phyloP scores from a whole-genome alignment of 2,113 vertebrate species.

The Himantopus leucocephalus region DNA sequence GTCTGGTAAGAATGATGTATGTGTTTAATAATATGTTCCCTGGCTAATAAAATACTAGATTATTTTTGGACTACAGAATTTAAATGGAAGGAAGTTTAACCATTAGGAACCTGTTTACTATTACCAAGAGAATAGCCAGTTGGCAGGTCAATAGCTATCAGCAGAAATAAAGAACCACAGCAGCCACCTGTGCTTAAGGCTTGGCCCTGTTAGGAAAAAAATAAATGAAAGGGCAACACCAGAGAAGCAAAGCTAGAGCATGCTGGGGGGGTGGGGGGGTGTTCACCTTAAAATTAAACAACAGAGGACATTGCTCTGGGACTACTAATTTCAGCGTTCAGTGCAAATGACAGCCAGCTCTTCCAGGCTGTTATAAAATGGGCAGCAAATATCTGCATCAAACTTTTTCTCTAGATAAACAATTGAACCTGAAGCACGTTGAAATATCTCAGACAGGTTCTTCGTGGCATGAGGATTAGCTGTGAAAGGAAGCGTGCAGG shows the following conservation, averaged over 20 bases:
- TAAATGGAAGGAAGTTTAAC: constrained; percentile 59
- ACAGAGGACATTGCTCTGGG: background rate
- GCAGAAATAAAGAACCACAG: constrained; percentile 31
- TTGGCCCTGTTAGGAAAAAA: background rate
- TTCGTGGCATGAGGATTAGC: background rate
- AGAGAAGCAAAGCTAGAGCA: background rate
- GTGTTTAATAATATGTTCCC: constrained; percentile 66
- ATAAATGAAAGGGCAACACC: background rate
- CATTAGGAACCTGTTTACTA: constrained; percentile 56
- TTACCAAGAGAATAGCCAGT: constrained; percentile 43
- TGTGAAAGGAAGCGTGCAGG: background rate
- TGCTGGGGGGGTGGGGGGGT: background rate
- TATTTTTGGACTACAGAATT: constrained; percentile 58
- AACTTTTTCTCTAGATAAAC: background rate
- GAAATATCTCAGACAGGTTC: background rate
- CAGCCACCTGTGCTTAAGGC: constrained; percentile 42
- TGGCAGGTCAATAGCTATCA: constrained; percentile 55
- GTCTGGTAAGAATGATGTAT: constrained; percentile 57
- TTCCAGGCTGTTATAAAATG: background rate
- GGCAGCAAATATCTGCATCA: background rate
- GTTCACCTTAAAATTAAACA: background rate
- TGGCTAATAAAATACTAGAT: constrained; percentile 62
- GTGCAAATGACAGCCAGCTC: background rate
- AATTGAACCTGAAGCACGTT: background rate
- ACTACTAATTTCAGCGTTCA: background rate